A percentile compares a stretch with the other conserved stretches of the same genome.
Conservation (phyloP, 2,888 invertebrate genomes). For the Ochropleura plecta region DNA sequence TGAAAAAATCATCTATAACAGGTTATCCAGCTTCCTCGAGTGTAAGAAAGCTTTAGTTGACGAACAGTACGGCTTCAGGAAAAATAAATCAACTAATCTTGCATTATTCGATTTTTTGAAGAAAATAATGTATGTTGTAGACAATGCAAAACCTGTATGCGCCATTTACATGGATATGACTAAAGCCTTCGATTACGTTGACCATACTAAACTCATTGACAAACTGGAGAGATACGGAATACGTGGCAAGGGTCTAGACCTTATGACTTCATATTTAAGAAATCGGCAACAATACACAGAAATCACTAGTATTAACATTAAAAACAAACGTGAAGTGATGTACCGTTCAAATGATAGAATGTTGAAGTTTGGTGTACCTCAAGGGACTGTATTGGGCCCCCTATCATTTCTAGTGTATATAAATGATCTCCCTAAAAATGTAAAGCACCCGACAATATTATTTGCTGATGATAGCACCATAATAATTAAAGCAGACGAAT, state of each 20-base stretch:
- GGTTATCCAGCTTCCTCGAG: neutral
- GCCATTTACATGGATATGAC: conserved; percentile 4
- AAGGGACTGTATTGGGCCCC: no score
- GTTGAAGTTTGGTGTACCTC: no score
- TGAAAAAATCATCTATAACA: neutral
- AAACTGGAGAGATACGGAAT: conserved; percentile 3
- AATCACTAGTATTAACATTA: neutral
- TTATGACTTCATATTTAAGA: neutral
- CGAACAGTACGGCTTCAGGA: neutral
- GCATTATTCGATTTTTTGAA: neutral
- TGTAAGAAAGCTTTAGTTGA: neutral
- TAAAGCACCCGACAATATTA: no score
- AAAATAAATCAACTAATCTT: neutral
- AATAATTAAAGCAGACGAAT: no score
- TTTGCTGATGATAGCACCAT: no score
- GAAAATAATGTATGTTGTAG: neutral
- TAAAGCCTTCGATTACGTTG: neutral
- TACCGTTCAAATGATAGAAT: no score
- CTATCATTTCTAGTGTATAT: no score
- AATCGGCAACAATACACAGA: neutral
- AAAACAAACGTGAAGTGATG: neutral
- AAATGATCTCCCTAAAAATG: no score
- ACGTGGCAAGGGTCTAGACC: neutral
- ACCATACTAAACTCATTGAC: neutral
- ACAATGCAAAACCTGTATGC: neutral